These are phyloP conservation scores for Cenopis cana DNA, from an alignment of 2,888 invertebrate genomes.

Conservation along the genomic window DNA sequence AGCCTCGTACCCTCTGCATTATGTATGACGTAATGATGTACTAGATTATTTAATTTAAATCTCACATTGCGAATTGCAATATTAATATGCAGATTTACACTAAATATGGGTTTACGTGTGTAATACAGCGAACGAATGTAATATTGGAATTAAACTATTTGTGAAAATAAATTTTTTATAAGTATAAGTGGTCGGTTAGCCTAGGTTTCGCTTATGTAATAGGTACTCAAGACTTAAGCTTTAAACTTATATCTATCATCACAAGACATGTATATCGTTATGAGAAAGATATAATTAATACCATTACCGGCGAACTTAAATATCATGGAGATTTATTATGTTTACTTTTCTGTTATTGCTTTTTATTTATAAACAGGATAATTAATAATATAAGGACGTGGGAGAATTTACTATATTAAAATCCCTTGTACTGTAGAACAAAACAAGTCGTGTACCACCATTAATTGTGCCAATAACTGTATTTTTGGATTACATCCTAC, in stretches of 20 bases:
- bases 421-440: no score
- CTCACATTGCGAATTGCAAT: constrained; percentile 20
- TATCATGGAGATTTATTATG: background rate
- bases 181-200: no score
- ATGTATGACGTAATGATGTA: constrained; percentile 34
- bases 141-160: background rate
- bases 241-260: background rate
- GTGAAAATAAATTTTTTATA: background rate
- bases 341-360: background rate
- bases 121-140: no score
- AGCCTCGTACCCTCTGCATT: constrained; percentile 32
- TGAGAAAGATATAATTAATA: no score
- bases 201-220: no score
- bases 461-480: background rate
- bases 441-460: background rate
- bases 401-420: no score
- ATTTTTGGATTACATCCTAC: background rate
- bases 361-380: background rate
- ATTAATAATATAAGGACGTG: no score
- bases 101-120: background rate
- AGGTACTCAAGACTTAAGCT: no score
- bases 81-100: constrained; percentile 21
- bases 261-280: background rate
- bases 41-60: constrained; percentile 40
- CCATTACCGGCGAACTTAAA: background rate